Evolutionary conservation across 2,113 vertebrate genomes (phyloP).

Genomic region (Neolamprologus cancellatus): DNA sequence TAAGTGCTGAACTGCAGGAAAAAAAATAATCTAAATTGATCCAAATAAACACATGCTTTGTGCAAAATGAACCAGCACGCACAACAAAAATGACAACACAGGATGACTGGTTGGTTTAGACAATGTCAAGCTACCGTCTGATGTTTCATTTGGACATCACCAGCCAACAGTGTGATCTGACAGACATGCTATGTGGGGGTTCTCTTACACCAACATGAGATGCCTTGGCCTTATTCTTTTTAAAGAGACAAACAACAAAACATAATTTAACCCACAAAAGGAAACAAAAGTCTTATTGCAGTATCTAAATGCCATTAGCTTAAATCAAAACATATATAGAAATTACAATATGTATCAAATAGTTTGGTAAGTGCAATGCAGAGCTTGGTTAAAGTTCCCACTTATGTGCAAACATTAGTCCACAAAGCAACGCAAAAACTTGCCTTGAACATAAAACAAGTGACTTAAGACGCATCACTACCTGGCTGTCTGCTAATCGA

Average conservation of each 20-base stretch:
- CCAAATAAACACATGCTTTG: neutral
- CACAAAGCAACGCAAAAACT: constrained; percentile 34
- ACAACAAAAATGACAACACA: neutral
- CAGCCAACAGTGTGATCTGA: neutral
- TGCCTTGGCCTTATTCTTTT: constrained; percentile 53
- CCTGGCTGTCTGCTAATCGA: neutral
- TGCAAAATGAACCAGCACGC: neutral
- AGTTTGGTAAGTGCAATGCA: constrained; percentile 67
- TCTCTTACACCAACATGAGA: constrained; percentile 53
- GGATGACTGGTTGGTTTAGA: constrained; percentile 1
- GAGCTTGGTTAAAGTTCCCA: constrained; percentile 43
- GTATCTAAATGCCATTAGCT: constrained; percentile 64
- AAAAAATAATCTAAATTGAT: neutral
- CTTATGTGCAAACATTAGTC: constrained; percentile 40
- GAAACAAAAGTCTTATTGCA: constrained; percentile 66
- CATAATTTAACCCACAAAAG: neutral
- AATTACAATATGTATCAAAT: constrained; percentile 58
- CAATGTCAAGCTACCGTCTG: neutral
- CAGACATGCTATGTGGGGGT: constrained; percentile 19
- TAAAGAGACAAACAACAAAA: constrained; percentile 34
- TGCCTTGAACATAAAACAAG: constrained; percentile 4
- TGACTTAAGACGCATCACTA: neutral
- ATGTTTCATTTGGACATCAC: neutral
- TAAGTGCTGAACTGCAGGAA: neutral
- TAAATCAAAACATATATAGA: constrained; percentile 52